Evolutionary conservation across 1,140 invertebrate species (phyloP), one percentile per base, ranked within the genome.

Genomic region (Drosophila aff.): DNA sequence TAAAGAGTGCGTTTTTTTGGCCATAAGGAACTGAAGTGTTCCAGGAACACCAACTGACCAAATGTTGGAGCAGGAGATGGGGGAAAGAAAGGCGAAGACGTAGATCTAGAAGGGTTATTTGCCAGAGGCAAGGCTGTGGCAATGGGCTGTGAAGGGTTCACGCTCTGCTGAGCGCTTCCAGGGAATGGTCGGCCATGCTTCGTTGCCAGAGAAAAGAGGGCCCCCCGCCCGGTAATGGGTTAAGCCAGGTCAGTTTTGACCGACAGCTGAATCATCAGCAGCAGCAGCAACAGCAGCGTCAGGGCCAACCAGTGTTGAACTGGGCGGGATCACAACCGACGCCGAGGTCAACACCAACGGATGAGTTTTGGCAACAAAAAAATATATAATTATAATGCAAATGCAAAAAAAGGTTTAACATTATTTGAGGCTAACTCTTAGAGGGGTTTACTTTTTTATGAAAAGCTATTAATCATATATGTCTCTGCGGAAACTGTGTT

Each of bases 91-190:
- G 16, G 1, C 16, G 26, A 13, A 62, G 33, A 18, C 23, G 41
- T 21, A 6, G 61, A 16, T 57, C 36, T n/a, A 41, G 26, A 65
- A 33, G 63, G 63, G 38, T 62, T 67, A 40, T 21, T 26, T 52
- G 2, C 33, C 36, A 23, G 8, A 10, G 52, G 36, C 65, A 21
- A 36, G 11, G 36, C 52, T 28, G 21, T 73, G 73, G 71, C 68
- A 75, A 64, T 82, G 59, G 66, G 40, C 43, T 63, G 76, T 76
- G 36, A 76, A 76, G 28, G 52, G 52, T 84, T 83, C 55, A 84
- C 41, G 81, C 72, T 68, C 79, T 52, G 81, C 55, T 77, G 81
- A 76, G 66, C 81, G 81, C 60, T 84, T 83, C 81, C 64, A 49
- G 72, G 72, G 81, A 84, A 77, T 57, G 53, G 21, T 77, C 52